Evolutionary conservation across 2,113 vertebrate genomes (phyloP), one percentile per base, ranked within the genome.

Genomic region (Chrysemys picta): DNA sequence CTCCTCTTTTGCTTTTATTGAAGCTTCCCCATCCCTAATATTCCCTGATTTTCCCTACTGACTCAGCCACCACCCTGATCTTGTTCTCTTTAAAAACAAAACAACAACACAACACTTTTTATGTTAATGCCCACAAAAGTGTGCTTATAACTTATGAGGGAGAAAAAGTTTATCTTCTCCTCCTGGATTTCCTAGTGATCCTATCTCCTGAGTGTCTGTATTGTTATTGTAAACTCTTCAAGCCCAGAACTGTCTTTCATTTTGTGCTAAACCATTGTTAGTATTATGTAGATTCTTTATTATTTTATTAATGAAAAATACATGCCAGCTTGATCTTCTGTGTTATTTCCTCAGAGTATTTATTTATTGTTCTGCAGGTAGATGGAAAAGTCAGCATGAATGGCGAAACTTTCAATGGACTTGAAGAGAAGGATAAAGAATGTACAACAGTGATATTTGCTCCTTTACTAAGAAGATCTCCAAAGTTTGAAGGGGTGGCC

Each of bases 331-430:
- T 89, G 75, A 93, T 57, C 19, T 79, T 50, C 50, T 50, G 50
- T 50, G 13, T 16, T 75, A 47, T 81, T 69, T n/a, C 62, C 59
- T 95, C 65, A 76, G 54, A 31, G 8, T 93, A 57, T 95, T 93
- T 96, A 35, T 96, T 90, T 94, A 95, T n/a, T 97, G 12, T 92
- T 88, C 84, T 97, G 42, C 31, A 99, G 99, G 98, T 96, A 92
- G 98, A 99, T 69, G 98, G 98, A 97, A 98, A 98, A 96, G 94
- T 98, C 91, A 98, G 97, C 88, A 81, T 99, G 97, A 99, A 99
- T 62, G 99, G 99, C 91, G 97, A 98, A 53, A 94, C 93, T 1
- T 56, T 97, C 89, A 97, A 97, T 5, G 95, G 98, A 6, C 47
- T 76, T 19, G 96, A 92, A 54, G 98, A 98, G 47, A 98, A 97